phyloP scores from a whole-genome alignment of 2,797 vertebrate genomes.

The Lepus townsendii region DNA sequence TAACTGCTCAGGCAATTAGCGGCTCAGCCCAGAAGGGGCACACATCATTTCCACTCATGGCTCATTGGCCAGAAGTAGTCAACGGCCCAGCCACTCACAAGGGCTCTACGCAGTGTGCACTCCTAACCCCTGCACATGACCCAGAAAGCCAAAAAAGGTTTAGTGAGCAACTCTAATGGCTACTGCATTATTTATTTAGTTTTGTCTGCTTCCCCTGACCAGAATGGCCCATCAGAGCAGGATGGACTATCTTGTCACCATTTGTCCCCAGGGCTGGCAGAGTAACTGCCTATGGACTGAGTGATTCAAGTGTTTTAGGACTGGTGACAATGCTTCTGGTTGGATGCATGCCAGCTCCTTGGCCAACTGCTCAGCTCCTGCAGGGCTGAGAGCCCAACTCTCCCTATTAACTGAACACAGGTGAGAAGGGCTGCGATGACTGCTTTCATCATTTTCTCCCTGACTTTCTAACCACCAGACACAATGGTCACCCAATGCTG shows the following conservation, averaged over 20 bases:
- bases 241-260: not conserved
- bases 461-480: not conserved
- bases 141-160: not conserved
- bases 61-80: not conserved
- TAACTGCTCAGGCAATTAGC: not conserved
- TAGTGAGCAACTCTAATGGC: not conserved
- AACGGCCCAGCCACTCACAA: not conserved
- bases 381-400: not conserved
- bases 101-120: not conserved
- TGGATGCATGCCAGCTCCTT: not conserved
- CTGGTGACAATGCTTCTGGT: not conserved
- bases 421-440: not conserved
- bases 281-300: not conserved
- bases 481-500: not conserved
- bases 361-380: not conserved
- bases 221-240: not conserved
- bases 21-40: not conserved
- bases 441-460: not conserved
- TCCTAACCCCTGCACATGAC: not conserved
- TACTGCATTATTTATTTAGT: not conserved
- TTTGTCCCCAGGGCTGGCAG: not conserved
- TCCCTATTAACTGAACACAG: not conserved
- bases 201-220: not conserved
- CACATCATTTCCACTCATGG: not conserved
- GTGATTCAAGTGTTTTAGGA: not conserved